Evolutionary conservation across 2,888 invertebrate species (phyloP), one percentile per base, ranked within the genome.

Genomic region (Pharmacophagus antenor): DNA sequence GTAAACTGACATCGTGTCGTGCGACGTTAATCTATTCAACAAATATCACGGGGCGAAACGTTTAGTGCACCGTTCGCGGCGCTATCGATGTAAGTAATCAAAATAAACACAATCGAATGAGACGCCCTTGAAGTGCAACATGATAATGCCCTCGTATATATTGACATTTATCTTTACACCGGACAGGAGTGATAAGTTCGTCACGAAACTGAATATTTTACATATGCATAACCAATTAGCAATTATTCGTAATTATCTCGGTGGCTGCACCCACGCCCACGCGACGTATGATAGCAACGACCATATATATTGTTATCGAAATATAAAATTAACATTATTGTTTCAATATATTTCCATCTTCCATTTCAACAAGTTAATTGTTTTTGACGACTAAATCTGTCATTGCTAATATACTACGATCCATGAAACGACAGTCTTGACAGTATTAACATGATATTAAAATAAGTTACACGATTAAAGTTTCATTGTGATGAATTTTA

Each of bases 121-220:
- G n/a, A 22, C 47, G 56, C 61, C 61, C 61, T 61, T 61, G 52
- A 53, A 56, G 31, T 42, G 47, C 21, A 18, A 21, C 0, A n/a
- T 8, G 61, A 61, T 61, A 61, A 46, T n/a, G 56, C 18, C n/a
- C 31, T 27, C 27, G 1, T 42, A 42, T 6, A 42, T 42, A n/a
- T n/a, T 15, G 10, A 42, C 42, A n/a, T 42, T 42, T 42, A 41
- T 46, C 25, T 46, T 7, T 25, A 31, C 25, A 41, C 37, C 41
- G 56, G 56, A 61, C 56, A 46, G 37, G 47, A 50, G 23, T 47
- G 52, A 60, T 60, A 60, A 51, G 37, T 51, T 17, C 31, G 23
- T 46, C 44, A 55, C 46, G 18, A 23, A 60, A 51, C 44, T n/a
- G 37, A 22, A 56, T 18, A 31, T 31, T 31, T 12, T 12, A 51